Evolutionary conservation across 2,797 vertebrate genomes (phyloP).

Genomic region (Peromyscus melanophrys): DNA sequence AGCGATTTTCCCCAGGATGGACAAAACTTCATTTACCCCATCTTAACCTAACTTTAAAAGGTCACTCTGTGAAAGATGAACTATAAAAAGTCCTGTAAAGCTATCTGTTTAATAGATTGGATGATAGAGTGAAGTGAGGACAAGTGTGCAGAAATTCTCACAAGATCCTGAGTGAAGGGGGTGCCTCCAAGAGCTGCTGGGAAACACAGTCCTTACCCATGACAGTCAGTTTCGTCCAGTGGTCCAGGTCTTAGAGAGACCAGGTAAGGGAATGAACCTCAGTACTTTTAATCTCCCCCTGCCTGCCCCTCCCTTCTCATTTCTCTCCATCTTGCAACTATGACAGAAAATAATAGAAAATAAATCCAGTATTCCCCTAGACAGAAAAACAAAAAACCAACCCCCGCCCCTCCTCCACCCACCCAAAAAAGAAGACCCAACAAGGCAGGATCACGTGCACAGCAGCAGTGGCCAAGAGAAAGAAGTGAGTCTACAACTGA

Average conservation of each 20-base stretch:
- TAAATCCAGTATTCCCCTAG: background rate
- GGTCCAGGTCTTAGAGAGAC: background rate
- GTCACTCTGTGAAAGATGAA: slow-evolving; percentile 27
- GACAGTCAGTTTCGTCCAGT: too few relatives aligned
- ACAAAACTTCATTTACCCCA: slow-evolving; percentile 3
- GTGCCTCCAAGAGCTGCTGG: accelerated
- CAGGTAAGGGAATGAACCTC: background rate
- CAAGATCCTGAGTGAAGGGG: background rate
- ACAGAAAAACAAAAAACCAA: background rate
- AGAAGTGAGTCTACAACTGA: too few relatives aligned
- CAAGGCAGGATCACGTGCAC: background rate
- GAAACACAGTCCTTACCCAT: too few relatives aligned
- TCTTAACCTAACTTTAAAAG: slow-evolving; percentile 25
- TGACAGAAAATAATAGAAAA: background rate
- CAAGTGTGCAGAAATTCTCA: background rate
- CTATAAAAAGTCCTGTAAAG: slow-evolving; percentile 43
- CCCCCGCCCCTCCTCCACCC: too few relatives aligned
- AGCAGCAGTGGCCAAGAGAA: background rate
- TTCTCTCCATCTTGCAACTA: background rate
- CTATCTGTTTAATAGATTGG: background rate
- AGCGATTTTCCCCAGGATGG: background rate
- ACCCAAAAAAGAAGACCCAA: background rate
- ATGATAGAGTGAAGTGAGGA: background rate
- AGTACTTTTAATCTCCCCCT: background rate
- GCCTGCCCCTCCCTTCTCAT: background rate